phyloP scores from a whole-genome alignment of 2,113 vertebrate species.

The Pipra filicauda region DNA sequence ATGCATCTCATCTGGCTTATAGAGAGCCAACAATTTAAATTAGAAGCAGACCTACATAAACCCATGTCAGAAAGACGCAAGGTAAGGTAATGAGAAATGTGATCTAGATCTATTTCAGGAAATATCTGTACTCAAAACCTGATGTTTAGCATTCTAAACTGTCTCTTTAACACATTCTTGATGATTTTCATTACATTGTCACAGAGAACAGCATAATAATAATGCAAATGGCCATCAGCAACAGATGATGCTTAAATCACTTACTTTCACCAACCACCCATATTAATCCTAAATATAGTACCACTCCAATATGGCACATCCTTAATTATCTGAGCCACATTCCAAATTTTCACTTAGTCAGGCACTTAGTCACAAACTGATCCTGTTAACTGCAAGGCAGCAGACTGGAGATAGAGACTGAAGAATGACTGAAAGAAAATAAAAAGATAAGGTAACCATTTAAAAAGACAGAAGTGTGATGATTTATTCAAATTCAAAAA shows the following conservation, averaged over 20 bases:
- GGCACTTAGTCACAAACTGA: neutral
- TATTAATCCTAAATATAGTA: constrained; percentile 19
- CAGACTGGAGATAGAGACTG: neutral
- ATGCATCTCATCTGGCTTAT: neutral
- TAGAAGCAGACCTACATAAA: neutral
- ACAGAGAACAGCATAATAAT: neutral
- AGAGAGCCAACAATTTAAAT: neutral
- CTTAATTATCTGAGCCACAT: constrained; percentile 9
- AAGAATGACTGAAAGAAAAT: neutral
- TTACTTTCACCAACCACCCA: neutral
- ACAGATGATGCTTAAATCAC: neutral
- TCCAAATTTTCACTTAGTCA: neutral
- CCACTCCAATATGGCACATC: neutral
- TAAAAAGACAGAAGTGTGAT: neutral
- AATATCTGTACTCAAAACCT: neutral
- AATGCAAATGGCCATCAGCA: constrained; percentile 2
- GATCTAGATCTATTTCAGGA: neutral
- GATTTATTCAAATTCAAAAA: neutral
- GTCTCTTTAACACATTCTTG: neutral
- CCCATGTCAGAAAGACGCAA: neutral
- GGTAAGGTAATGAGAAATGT: neutral
- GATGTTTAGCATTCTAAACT: neutral
- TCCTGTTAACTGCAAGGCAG: neutral
- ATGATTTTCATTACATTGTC: neutral
- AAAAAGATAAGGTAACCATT: neutral